Evolutionary conservation across 2,888 invertebrate genomes (phyloP).

Genomic region (Drosophila dives): DNA sequence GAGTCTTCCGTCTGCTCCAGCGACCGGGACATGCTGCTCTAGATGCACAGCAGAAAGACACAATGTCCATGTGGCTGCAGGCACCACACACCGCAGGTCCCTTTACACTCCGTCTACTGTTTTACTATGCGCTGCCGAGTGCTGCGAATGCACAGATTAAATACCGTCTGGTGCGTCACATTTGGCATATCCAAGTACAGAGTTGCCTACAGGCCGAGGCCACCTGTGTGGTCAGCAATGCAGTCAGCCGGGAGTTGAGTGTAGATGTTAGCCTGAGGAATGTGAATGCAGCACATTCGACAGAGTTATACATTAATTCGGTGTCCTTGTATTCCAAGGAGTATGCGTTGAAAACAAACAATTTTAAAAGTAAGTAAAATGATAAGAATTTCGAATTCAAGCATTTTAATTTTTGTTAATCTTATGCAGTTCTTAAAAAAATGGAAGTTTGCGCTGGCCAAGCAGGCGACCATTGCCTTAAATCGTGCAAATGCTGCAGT

Average conservation of each 20-base stretch:
- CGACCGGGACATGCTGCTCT: constrained; percentile 65
- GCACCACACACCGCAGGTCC: constrained; percentile 89
- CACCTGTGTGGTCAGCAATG: constrained; percentile 85
- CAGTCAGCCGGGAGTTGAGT: constrained; percentile 87
- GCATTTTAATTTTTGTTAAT: not conserved
- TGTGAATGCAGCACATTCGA: constrained; percentile 87
- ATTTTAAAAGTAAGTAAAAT: constrained; percentile 79
- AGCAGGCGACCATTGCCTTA: constrained; percentile 81
- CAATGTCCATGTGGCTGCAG: constrained; percentile 88
- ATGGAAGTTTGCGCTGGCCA: constrained; percentile 81
- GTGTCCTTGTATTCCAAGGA: constrained; percentile 82
- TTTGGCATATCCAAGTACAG: constrained; percentile 88
- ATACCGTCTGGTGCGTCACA: constrained; percentile 88
- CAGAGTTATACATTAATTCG: constrained; percentile 82
- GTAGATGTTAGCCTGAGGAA: constrained; percentile 90
- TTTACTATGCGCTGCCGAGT: constrained; percentile 88
- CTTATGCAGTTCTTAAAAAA: constrained; percentile 79
- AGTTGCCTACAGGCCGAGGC: constrained; percentile 87
- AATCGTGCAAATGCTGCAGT: constrained; percentile 81
- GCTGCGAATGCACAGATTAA: constrained; percentile 66
- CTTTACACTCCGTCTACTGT: constrained; percentile 88
- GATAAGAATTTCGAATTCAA: not conserved
- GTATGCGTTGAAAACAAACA: constrained; percentile 75
- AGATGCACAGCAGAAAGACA: constrained; percentile 81
- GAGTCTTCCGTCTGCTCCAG: constrained; percentile 82